These are phyloP conservation scores for Panthera tigris DNA, from an alignment of 2,113 vertebrate species.

Conservation along the genomic window DNA sequence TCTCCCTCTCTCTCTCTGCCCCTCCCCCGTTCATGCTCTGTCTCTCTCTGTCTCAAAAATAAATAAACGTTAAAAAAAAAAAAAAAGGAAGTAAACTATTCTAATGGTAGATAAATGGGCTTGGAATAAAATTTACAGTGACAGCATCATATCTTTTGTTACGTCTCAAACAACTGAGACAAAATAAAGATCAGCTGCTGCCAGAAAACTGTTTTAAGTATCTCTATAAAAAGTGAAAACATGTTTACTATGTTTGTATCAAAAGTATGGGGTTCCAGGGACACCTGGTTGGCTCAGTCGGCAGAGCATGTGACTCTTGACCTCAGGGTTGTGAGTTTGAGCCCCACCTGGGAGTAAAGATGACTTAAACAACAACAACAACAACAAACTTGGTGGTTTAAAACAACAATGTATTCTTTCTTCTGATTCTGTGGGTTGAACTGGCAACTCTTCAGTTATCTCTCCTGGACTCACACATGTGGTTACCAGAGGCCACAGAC, in stretches of 20 bases:
- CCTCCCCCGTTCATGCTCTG: too few relatives aligned
- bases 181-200: constrained; percentile 27
- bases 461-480: neutral
- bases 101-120: neutral
- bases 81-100: neutral
- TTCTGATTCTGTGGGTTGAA: neutral
- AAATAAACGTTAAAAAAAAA: too few relatives aligned
- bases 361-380: neutral
- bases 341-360: neutral
- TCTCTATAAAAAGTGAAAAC: neutral
- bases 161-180: constrained; percentile 36
- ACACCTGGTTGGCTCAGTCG: neutral
- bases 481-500: neutral
- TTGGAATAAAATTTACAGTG: constrained; percentile 21
- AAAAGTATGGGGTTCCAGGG: neutral
- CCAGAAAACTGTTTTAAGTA: neutral
- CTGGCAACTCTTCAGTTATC: neutral
- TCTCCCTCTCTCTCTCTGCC: too few relatives aligned
- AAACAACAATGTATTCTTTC: constrained; percentile 3
- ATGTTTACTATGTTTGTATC: constrained; percentile 8
- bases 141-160: neutral
- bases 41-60: too few relatives aligned
- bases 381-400: neutral
- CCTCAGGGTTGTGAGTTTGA: neutral
- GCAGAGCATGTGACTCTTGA: neutral